These are phyloP conservation scores for Callyntrura sp. DNA, from an alignment of 2,888 invertebrate genomes.

Conservation along the genomic window DNA sequence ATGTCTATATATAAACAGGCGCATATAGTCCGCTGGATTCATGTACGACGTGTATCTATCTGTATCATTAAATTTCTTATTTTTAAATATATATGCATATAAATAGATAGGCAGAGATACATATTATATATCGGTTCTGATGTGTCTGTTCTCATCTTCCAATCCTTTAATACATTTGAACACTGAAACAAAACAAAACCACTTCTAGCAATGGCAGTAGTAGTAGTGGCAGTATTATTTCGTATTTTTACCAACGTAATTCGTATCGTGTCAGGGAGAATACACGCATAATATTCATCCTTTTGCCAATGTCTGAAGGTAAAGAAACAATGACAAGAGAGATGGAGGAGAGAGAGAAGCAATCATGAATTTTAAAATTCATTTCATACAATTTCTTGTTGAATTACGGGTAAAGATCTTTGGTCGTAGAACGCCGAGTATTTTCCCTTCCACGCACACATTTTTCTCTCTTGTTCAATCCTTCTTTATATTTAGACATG, in stretches of 20 bases:
- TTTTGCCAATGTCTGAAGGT: not conserved
- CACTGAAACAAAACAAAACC: not conserved
- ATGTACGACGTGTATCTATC: not conserved
- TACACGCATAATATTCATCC: slow-evolving; percentile 9
- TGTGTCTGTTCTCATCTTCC: slow-evolving; percentile 11
- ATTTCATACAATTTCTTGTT: not conserved
- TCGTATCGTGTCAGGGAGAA: not conserved
- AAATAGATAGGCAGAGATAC: too few species aligned
- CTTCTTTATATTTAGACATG: not conserved
- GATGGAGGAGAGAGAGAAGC: slow-evolving; percentile 19
- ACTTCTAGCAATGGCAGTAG: too few species aligned
- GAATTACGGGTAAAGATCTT: not conserved
- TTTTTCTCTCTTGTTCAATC: not conserved
- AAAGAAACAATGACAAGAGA: slow-evolving; percentile 1
- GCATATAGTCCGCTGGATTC: not conserved
- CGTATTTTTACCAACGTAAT: too few species aligned
- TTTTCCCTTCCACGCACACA: not conserved
- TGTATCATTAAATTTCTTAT: too few species aligned
- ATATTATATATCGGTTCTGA: not conserved
- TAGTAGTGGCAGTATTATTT: too few species aligned
- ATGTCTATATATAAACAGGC: not conserved
- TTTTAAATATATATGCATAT: too few species aligned
- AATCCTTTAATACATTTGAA: slow-evolving; percentile 23
- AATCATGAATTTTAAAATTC: slow-evolving; percentile 9
- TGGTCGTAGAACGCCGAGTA: not conserved